phyloP scores from a whole-genome alignment of 2,113 vertebrate species.

The Ginglymostoma cirratum region DNA sequence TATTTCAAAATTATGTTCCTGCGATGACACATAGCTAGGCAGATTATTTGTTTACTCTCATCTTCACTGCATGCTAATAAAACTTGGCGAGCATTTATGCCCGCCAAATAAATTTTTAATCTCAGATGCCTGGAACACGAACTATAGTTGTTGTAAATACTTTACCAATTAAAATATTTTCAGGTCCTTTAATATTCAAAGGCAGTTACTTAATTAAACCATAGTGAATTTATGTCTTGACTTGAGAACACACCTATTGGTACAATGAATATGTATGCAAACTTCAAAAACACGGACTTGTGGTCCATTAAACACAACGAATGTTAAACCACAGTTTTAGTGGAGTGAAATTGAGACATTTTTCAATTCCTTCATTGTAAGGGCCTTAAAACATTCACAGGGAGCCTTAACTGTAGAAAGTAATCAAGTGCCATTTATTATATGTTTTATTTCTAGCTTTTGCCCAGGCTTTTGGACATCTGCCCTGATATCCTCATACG shows the following conservation, averaged over 20 bases:
- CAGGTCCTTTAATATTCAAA: neutral
- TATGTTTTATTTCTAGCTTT: neutral
- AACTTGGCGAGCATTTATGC: neutral
- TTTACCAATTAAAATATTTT: neutral
- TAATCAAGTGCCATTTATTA: neutral
- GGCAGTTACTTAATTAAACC: neutral
- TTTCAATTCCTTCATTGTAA: neutral
- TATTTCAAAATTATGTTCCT: neutral
- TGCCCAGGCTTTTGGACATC: neutral
- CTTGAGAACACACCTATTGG: neutral
- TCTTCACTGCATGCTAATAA: neutral
- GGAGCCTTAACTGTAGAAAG: neutral
- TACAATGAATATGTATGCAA: neutral
- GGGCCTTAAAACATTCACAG: neutral
- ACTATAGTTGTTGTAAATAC: neutral
- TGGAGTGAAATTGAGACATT: neutral
- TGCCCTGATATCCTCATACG: too few species aligned
- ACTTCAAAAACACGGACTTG: neutral
- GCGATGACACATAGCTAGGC: neutral
- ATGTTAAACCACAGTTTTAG: neutral
- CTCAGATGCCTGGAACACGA: slow-evolving; percentile 5
- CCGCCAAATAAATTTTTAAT: neutral
- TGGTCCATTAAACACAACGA: neutral
- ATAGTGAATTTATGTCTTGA: neutral
- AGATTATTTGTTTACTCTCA: neutral